phyloP scores from a whole-genome alignment of 2,888 invertebrate genomes.

The Heteropelma amictum region DNA sequence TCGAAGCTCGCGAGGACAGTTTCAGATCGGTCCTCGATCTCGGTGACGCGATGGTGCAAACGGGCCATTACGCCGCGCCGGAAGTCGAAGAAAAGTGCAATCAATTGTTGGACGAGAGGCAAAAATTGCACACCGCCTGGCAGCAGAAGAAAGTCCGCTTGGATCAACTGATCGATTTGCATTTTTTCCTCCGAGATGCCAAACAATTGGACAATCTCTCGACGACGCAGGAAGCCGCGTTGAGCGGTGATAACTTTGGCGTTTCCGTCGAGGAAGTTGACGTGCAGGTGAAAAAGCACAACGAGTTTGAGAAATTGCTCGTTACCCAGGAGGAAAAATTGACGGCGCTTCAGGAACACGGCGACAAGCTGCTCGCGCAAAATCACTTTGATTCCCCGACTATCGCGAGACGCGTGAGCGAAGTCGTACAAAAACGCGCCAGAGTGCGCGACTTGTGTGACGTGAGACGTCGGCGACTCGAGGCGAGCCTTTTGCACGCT shows the following conservation, averaged over 20 bases:
- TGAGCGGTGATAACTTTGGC: conserved; percentile 86
- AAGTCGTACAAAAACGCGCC: conserved; percentile 85
- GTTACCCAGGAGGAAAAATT: conserved; percentile 94
- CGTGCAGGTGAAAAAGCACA: conserved; percentile 93
- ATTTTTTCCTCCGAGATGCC: conserved; percentile 96
- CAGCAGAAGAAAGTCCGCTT: conserved; percentile 92
- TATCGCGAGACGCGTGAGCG: conserved; percentile 87
- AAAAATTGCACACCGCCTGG: conserved; percentile 90
- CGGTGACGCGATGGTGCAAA: conserved; percentile 90
- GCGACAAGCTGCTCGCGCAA: conserved; percentile 91
- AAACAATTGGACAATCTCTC: conserved; percentile 94
- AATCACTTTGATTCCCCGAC: conserved; percentile 93
- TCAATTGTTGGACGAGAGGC: conserved; percentile 88
- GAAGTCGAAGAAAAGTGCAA: conserved; percentile 90
- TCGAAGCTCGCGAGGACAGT: conserved; percentile 92
- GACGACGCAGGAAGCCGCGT: conserved; percentile 90
- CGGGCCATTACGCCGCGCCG: conserved; percentile 88
- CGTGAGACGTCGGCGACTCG: conserved; percentile 84
- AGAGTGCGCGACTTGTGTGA: conserved; percentile 85
- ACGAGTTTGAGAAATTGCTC: conserved; percentile 95
- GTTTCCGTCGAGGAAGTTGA: conserved; percentile 93
- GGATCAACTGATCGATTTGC: conserved; percentile 94
- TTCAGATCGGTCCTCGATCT: conserved; percentile 87
- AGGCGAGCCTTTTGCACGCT: conserved; percentile 89
- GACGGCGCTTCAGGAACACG: conserved; percentile 88